Evolutionary conservation across 2,113 vertebrate species (phyloP).

Genomic region (Dicerorhinus sumatrensis): DNA sequence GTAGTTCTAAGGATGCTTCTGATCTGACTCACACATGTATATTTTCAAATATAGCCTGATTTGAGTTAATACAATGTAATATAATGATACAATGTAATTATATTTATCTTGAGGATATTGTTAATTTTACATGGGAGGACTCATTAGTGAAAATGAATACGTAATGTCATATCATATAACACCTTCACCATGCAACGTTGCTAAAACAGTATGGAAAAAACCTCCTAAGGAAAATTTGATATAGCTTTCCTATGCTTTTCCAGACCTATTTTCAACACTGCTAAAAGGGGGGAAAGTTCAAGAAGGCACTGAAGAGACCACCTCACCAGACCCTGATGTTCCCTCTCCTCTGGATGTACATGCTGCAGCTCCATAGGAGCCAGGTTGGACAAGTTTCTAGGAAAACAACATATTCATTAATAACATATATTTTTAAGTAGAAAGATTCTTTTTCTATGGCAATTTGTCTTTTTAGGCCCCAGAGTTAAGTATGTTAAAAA

Average conservation of each 20-base stretch:
- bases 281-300: conserved; percentile 69
- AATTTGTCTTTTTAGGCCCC: conserved; percentile 44
- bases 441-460: not conserved
- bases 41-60: conserved; percentile 33
- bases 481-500: conserved; percentile 44
- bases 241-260: conserved; percentile 75
- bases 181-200: conserved; percentile 27
- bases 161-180: not conserved
- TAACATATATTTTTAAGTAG: conserved; percentile 40
- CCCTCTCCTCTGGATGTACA: conserved; percentile 60
- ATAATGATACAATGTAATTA: not conserved
- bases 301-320: conserved; percentile 72
- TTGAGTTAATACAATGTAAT: not conserved
- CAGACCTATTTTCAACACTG: conserved; percentile 70
- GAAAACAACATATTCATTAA: conserved; percentile 57
- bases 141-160: not conserved
- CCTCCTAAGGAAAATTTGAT: conserved; percentile 77
- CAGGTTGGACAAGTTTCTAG: conserved; percentile 69
- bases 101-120: conserved; percentile 28
- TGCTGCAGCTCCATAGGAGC: conserved; percentile 73
- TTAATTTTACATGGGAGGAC: not conserved
- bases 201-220: conserved; percentile 38
- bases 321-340: conserved; percentile 57
- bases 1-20: conserved; percentile 41
- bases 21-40: not conserved